Evolutionary conservation across 1,140 invertebrate genomes (phyloP), one percentile per base, ranked within the genome.

Genomic region (Apis laboriosa): DNA sequence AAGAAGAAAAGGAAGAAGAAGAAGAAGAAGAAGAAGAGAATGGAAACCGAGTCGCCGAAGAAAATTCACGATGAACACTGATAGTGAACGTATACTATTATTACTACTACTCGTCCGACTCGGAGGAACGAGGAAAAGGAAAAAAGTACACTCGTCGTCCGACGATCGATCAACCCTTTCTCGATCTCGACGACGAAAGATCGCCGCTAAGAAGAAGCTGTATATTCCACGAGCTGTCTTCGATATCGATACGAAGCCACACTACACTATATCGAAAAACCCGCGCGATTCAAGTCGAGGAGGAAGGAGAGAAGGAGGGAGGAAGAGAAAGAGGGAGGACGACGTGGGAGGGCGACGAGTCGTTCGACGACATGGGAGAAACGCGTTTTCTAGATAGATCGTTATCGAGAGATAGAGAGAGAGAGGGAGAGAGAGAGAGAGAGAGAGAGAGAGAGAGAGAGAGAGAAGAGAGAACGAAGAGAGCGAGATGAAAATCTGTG

Each of bases 401-500:
- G 24, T 24, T 24, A 24, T 7, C 9, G 49, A 66, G 28, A 55
- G 28, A 72, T 11, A 66, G 71, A 66, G 64, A 56, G 11, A 9
- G 60, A 34, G 34, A 34, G 9, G 9, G 56, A 61, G 5, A 61
- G 11, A 17, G 15, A 66, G 28, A 55, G 28, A 72, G 15, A 66
- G 71, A 66, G 64, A 56, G 11, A 9, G 60, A 34, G 34, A 34
- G 11, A 53, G 56, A 61, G 1, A 61, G 11, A 17, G 15, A 17
- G 34, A 43, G 68, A 71, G 58, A 12, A 21, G 28, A 28, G 77
- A 61, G 67, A 24, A 5, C 5, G 13, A 55, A 21, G 28, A 24
- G 24, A 24, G 43, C 17, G 55, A 55, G 60, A 64, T 51, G 80
- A 84, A 82, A 84, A 86, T 89, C 77, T 43, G 34, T 3, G 34